Percentiles rank a stretch among this genome's conserved stretches.
Evolutionary conservation across 2,113 vertebrate genomes (phyloP).

Genomic region (Amazona guildingii): DNA sequence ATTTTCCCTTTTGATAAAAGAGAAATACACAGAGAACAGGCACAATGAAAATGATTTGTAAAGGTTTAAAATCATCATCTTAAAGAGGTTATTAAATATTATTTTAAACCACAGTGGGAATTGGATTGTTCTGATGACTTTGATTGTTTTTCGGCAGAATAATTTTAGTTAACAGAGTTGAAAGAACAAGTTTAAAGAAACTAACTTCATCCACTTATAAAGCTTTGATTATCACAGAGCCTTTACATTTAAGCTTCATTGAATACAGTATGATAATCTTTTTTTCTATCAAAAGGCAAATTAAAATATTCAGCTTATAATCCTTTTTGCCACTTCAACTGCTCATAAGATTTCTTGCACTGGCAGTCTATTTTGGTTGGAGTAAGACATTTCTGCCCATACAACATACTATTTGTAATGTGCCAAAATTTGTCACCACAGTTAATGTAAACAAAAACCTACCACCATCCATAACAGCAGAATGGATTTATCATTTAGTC

Average conservation of each 20-base stretch:
- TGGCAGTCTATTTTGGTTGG: background rate
- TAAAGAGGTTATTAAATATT: constrained; percentile 26
- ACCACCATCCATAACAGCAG: background rate
- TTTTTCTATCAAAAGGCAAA: constrained; percentile 24
- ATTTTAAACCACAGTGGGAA: constrained; percentile 14
- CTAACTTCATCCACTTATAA: constrained; percentile 4
- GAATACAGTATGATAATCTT: constrained; percentile 9
- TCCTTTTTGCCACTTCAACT: background rate
- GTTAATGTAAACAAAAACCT: constrained; percentile 29
- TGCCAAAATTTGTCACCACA: constrained; percentile 32
- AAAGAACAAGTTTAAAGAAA: constrained; percentile 35
- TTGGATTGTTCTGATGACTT: constrained; percentile 15
- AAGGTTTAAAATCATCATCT: background rate
- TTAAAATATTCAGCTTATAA: constrained; percentile 26
- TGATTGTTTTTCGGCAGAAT: background rate
- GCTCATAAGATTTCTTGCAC: background rate
- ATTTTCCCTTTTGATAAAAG: background rate
- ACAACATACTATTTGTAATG: constrained; percentile 8
- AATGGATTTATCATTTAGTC: constrained; percentile 42
- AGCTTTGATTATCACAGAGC: background rate
- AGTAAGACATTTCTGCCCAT: constrained; percentile 17
- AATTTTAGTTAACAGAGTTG: constrained; percentile 24
- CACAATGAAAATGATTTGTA: background rate
- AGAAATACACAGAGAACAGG: background rate
- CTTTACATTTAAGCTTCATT: constrained; percentile 1